These are phyloP conservation scores for Fabriciana adippe DNA, from an alignment of 2,888 invertebrate species.

Conservation along the genomic window DNA sequence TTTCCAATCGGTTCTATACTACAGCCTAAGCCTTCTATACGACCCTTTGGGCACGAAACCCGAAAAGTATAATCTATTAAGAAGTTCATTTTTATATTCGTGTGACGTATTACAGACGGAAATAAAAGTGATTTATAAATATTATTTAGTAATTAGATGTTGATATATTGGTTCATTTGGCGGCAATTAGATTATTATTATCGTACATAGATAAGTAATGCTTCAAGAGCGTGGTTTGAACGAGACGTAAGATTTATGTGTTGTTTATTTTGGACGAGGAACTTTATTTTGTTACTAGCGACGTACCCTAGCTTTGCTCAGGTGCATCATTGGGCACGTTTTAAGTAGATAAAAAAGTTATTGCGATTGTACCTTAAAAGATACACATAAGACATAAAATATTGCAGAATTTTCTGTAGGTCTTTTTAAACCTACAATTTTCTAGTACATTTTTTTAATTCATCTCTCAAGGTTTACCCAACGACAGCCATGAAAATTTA, in stretches of 20 bases:
- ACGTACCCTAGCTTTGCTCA: no score
- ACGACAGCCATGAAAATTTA: no score
- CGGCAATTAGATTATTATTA: conserved; percentile 5
- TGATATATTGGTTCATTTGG: conserved; percentile 15
- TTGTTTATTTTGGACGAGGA: background rate
- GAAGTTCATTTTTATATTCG: no score
- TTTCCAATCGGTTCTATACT: no score
- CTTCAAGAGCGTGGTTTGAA: background rate
- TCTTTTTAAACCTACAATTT: no score
- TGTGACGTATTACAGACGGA: background rate
- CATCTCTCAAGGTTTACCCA: no score
- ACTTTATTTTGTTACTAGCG: background rate
- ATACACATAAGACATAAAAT: no score
- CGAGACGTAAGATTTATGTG: conserved; percentile 4
- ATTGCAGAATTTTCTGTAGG: no score
- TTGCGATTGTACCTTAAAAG: background rate
- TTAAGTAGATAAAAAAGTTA: background rate
- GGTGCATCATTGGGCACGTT: background rate
- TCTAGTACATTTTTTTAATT: no score
- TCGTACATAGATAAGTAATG: background rate
- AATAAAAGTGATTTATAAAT: conserved; percentile 5
- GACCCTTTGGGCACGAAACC: no score
- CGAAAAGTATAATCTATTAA: no score
- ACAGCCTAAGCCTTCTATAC: no score
- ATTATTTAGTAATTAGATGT: conserved; percentile 6